phyloP scores from a whole-genome alignment of 1,140 invertebrate genomes.

The Trinorchestia longiramus region DNA sequence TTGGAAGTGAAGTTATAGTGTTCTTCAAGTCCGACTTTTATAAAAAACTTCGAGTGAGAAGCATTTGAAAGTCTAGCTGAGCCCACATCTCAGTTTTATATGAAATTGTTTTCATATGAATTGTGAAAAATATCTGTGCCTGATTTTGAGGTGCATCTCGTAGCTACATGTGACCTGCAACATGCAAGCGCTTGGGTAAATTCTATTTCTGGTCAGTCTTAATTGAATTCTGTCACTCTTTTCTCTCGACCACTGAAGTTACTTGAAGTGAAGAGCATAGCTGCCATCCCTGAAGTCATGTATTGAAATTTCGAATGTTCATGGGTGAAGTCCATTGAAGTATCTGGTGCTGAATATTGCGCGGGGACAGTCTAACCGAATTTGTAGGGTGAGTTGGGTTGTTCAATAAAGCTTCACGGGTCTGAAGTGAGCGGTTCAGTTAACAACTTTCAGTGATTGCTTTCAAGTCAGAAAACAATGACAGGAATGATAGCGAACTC shows the following conservation, averaged over 20 bases:
- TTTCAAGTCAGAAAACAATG: conserved; percentile 13
- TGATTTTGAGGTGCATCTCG: not conserved
- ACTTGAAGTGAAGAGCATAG: not conserved
- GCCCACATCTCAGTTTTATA: too few relatives aligned
- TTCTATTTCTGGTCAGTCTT: too few relatives aligned
- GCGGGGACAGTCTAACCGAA: not conserved
- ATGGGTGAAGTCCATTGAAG: not conserved
- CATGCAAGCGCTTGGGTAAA: too few relatives aligned
- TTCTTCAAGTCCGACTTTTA: not conserved
- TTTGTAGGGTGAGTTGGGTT: not conserved
- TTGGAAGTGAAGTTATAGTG: not conserved
- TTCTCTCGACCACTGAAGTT: not conserved
- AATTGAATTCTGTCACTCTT: not conserved
- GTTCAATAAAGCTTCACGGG: not conserved
- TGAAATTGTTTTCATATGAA: too few relatives aligned
- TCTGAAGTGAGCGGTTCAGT: not conserved
- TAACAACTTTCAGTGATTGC: not conserved
- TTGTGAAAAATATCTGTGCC: too few relatives aligned
- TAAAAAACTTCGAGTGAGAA: not conserved
- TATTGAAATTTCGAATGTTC: not conserved
- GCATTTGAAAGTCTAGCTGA: too few relatives aligned
- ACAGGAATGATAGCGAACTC: conserved; percentile 17
- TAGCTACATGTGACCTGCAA: too few relatives aligned
- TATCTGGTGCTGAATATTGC: not conserved
- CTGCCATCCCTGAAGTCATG: not conserved